A percentile compares a stretch with the other conserved stretches of the same genome.
Evolutionary conservation across 2,888 invertebrate genomes (phyloP).

Genomic region (Diarsia brunnea): DNA sequence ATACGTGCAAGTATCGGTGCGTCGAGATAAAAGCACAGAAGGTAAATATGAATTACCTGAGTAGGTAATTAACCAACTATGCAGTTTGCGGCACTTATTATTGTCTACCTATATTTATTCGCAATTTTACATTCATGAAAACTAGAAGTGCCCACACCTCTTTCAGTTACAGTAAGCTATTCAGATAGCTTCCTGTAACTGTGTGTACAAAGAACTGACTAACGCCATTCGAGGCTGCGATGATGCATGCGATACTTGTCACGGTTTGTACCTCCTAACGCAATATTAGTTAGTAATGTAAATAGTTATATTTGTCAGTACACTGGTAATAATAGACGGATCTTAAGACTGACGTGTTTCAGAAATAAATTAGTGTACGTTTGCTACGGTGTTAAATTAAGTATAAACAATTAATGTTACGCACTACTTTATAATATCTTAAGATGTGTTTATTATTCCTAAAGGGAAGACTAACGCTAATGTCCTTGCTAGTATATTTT

Average conservation of each 20-base stretch:
- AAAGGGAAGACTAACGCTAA: slow-evolving; percentile 61
- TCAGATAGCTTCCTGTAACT: too few relatives aligned
- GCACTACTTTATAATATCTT: slow-evolving; percentile 73
- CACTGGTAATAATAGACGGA: slow-evolving; percentile 85
- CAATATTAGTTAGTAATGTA: slow-evolving; percentile 69
- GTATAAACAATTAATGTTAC: slow-evolving; percentile 59
- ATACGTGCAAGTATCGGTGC: slow-evolving; percentile 49
- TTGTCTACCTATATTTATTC: not conserved
- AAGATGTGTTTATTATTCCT: slow-evolving; percentile 87
- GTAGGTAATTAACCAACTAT: not conserved
- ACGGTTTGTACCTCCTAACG: slow-evolving; percentile 59
- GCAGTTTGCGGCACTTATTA: not conserved
- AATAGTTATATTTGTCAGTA: slow-evolving; percentile 67
- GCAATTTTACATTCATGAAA: not conserved
- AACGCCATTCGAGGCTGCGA: not conserved
- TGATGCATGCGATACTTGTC: slow-evolving; percentile 51
- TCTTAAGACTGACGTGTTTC: slow-evolving; percentile 84
- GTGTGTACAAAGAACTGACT: not conserved
- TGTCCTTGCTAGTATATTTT: slow-evolving; percentile 51
- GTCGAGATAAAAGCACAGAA: slow-evolving; percentile 2
- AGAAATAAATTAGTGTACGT: slow-evolving; percentile 70
- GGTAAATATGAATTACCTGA: not conserved
- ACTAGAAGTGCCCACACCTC: not conserved
- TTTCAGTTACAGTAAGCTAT: not conserved
- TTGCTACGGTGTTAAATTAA: slow-evolving; percentile 70